Percentiles rank a stretch among this genome's conserved stretches.
phyloP scores from a whole-genome alignment of 2,113 vertebrate species.

The Chloroceryle aenea region DNA sequence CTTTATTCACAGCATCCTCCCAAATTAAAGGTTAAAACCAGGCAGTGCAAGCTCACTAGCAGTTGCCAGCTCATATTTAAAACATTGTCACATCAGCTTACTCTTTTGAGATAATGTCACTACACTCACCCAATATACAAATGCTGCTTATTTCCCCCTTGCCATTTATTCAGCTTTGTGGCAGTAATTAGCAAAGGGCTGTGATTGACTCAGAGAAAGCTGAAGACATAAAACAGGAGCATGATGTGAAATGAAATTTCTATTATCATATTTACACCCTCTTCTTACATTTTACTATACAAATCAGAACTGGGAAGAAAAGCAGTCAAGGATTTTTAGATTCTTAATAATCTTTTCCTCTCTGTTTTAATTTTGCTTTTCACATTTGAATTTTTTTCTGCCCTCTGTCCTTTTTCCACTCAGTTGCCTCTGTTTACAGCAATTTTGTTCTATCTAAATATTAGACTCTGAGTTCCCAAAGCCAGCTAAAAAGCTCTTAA shows the following conservation, averaged over 20 bases:
- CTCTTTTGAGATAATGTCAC: constrained; percentile 44
- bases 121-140: constrained; percentile 28
- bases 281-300: not conserved
- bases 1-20: constrained; percentile 47
- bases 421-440: not conserved
- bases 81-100: constrained; percentile 58
- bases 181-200: constrained; percentile 28
- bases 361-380: not conserved
- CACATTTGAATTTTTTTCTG: not conserved
- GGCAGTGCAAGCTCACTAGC: not conserved
- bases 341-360: not conserved
- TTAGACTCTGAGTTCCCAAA: not conserved
- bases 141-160: constrained; percentile 5
- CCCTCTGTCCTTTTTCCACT: not conserved
- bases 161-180: constrained; percentile 7
- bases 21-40: constrained; percentile 61
- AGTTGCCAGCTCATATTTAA: constrained; percentile 59
- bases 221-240: not conserved
- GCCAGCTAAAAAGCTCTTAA: constrained; percentile 11
- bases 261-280: not conserved
- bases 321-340: not conserved
- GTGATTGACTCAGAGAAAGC: not conserved
- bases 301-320: not conserved
- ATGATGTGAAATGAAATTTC: not conserved
- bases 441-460: not conserved